Evolutionary conservation across 1,140 invertebrate genomes (phyloP).

Genomic region (Rhagoletis zephyria): DNA sequence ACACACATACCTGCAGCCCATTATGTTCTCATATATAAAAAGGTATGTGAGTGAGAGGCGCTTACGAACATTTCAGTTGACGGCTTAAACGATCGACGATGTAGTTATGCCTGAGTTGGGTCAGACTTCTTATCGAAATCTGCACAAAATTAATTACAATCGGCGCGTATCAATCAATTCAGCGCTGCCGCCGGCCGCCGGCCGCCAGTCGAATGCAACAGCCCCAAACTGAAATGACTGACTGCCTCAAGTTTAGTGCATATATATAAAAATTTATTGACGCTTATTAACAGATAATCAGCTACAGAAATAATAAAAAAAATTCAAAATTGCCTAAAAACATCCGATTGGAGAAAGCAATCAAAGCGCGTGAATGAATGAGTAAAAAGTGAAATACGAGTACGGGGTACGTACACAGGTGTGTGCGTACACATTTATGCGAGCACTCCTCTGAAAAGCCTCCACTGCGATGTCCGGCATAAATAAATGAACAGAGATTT

Average conservation of each 20-base stretch:
- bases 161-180: slow-evolving; percentile 50
- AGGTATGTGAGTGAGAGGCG: not conserved
- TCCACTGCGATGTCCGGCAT: not conserved
- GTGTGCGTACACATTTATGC: not conserved
- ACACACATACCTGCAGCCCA: too few species aligned
- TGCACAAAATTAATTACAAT: slow-evolving; percentile 53
- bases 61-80: slow-evolving; percentile 16
- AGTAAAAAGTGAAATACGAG: not conserved
- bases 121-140: slow-evolving; percentile 21
- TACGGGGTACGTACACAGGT: not conserved
- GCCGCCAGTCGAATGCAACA: not conserved
- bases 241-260: not conserved
- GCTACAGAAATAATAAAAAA: not conserved
- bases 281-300: slow-evolving; percentile 54
- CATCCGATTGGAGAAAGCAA: not conserved
- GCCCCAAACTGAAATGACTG: not conserved
- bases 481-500: slow-evolving; percentile 41
- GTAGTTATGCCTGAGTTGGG: not conserved
- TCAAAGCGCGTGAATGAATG: not conserved
- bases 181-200: not conserved
- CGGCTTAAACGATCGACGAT: not conserved
- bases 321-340: not conserved
- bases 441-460: not conserved
- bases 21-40: too few species aligned
- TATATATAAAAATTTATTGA: slow-evolving; percentile 41